Evolutionary conservation across 2,888 invertebrate species (phyloP).

Genomic region (Dynastes maya): DNA sequence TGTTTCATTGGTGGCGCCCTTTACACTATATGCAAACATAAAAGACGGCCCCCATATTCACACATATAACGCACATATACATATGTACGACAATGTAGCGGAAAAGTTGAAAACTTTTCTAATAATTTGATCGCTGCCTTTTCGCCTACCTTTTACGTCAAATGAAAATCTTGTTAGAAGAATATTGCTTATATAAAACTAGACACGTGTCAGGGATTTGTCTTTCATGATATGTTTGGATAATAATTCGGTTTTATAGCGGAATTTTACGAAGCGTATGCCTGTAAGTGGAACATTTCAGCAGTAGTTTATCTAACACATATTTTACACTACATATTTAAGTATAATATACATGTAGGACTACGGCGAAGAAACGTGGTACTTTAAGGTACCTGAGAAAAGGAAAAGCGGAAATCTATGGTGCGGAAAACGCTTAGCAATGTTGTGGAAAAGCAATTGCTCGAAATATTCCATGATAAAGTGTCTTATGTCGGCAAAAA

Average conservation of each 20-base stretch:
- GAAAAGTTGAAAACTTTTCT: conserved; percentile 12
- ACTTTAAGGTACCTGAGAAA: conserved; percentile 36
- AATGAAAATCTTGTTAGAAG: conserved; percentile 24
- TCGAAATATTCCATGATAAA: conserved; percentile 55
- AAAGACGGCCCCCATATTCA: too few relatives aligned
- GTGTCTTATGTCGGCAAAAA: conserved; percentile 49
- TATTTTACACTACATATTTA: conserved; percentile 49
- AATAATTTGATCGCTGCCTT: conserved; percentile 1
- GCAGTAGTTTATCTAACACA: conserved; percentile 41
- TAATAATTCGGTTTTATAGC: conserved; percentile 32
- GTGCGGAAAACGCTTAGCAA: conserved; percentile 50
- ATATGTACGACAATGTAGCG: background rate
- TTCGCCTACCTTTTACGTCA: background rate
- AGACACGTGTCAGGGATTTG: conserved; percentile 22
- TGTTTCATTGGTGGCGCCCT: too few relatives aligned
- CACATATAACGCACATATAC: too few relatives aligned
- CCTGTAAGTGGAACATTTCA: conserved; percentile 18
- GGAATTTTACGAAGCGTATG: conserved; percentile 35
- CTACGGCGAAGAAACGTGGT: conserved; percentile 12
- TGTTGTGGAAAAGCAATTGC: conserved; percentile 54
- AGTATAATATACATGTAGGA: conserved; percentile 39
- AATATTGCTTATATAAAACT: conserved; percentile 5
- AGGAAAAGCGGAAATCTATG: conserved; percentile 40
- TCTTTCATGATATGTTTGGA: conserved; percentile 31
- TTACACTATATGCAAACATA: too few relatives aligned